phyloP scores from a whole-genome alignment of 2,797 vertebrate species.

The Sebastes dallii region DNA sequence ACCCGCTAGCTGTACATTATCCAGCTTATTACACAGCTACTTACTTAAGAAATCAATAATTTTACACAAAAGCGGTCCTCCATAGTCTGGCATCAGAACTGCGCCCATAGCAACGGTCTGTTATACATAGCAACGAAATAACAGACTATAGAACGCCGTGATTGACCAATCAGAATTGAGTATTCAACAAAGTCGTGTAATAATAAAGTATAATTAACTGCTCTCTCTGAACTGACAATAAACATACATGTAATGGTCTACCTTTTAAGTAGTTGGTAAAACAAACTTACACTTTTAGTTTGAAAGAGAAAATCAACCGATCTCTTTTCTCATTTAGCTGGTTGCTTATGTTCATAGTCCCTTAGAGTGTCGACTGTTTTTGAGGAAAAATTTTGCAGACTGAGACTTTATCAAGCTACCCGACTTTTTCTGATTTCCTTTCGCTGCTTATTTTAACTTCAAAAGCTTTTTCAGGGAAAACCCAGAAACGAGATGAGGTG shows the following conservation, averaged over 20 bases:
- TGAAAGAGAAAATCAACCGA: background rate
- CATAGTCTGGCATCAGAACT: too few species aligned
- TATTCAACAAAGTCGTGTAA: too few species aligned
- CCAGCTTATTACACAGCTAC: too few species aligned
- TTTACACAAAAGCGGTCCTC: too few species aligned
- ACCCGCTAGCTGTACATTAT: too few species aligned
- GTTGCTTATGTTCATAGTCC: conserved; percentile 10
- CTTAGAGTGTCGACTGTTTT: background rate
- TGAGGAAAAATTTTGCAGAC: background rate
- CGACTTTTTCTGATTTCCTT: conserved; percentile 37
- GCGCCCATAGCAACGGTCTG: too few species aligned
- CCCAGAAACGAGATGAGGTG: conserved; percentile 29
- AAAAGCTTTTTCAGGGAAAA: conserved; percentile 62
- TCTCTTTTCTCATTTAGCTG: background rate
- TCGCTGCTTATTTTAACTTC: conserved; percentile 50
- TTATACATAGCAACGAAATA: too few species aligned
- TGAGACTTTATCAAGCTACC: conserved; percentile 1
- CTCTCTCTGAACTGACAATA: background rate
- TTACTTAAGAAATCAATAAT: too few species aligned
- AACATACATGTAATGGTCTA: background rate
- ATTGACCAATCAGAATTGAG: too few species aligned
- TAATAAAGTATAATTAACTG: background rate
- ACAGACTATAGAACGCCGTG: too few species aligned
- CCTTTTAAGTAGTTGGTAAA: background rate
- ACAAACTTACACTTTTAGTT: conserved; percentile 25